Evolutionary conservation across 2,797 vertebrate genomes (phyloP).

Genomic region (Sylvilagus floridanus): DNA sequence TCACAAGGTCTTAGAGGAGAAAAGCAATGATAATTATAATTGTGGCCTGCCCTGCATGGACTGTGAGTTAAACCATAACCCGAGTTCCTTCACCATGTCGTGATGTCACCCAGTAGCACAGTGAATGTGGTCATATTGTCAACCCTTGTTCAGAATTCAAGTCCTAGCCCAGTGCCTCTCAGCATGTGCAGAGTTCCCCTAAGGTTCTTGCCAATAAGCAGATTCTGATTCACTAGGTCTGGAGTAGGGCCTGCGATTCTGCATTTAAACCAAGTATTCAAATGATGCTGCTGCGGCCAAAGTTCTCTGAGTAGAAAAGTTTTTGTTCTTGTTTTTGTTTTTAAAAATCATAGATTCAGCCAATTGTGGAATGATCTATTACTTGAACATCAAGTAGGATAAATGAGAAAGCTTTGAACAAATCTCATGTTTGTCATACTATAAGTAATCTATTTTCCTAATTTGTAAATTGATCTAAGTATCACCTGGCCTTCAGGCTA

Average conservation of each 20-base stretch:
- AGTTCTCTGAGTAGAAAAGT: background rate
- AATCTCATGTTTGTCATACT: slow-evolving; percentile 21
- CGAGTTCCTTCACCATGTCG: background rate
- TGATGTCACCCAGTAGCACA: background rate
- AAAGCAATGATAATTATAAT: background rate
- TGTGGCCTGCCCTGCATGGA: background rate
- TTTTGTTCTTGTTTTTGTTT: too few species aligned
- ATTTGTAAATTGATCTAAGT: slow-evolving; percentile 83
- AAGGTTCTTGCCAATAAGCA: background rate
- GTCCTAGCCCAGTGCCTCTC: background rate
- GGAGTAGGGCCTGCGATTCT: background rate
- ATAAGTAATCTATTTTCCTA: slow-evolving; percentile 84
- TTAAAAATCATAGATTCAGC: background rate
- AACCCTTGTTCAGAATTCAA: background rate
- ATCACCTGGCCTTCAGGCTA: slow-evolving; percentile 76
- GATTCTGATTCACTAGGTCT: background rate
- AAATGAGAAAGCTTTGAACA: background rate
- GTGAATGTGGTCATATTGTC: rapidly evolving
- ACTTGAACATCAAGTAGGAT: background rate
- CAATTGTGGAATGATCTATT: background rate
- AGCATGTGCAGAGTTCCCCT: background rate
- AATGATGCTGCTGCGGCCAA: background rate
- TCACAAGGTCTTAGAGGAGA: background rate
- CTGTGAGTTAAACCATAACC: background rate
- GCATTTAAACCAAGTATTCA: background rate